These are phyloP conservation scores for Gymnocypris eckloni DNA, from an alignment of 2,797 vertebrate species.

Conservation along the genomic window DNA sequence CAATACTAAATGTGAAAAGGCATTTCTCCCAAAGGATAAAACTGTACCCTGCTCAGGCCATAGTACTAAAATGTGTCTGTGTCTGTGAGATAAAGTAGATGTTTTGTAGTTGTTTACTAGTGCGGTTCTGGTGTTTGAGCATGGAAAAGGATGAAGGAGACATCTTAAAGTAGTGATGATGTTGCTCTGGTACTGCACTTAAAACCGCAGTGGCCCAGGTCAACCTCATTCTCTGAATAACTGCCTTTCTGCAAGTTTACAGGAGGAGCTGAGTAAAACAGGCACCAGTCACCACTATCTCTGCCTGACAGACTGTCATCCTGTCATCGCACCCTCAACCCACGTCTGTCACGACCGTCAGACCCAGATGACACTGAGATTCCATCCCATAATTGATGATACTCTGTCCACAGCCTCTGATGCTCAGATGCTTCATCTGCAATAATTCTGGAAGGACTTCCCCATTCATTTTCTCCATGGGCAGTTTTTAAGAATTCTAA, in stretches of 20 bases:
- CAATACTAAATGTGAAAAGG: background rate
- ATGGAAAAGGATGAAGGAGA: background rate
- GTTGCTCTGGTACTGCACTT: background rate
- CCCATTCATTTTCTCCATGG: background rate
- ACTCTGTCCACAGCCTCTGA: background rate
- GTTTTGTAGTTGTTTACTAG: slow-evolving; percentile 28
- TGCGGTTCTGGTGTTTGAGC: background rate
- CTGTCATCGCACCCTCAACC: background rate
- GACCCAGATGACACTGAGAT: background rate
- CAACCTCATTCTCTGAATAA: slow-evolving; percentile 1
- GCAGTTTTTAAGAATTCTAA: background rate
- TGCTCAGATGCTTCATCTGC: background rate
- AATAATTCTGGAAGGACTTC: background rate
- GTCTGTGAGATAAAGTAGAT: slow-evolving; percentile 5
- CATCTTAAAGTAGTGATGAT: background rate
- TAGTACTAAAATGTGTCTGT: background rate
- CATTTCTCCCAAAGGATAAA: background rate
- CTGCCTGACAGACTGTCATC: background rate
- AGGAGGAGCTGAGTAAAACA: background rate
- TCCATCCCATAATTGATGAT: slow-evolving; percentile 1
- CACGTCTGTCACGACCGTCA: slow-evolving; percentile 2
- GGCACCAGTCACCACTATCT: slow-evolving; percentile 13
- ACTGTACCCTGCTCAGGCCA: background rate
- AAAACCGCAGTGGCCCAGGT: slow-evolving; percentile 10
- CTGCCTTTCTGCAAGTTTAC: slow-evolving; percentile 26